phyloP scores from a whole-genome alignment of 1,140 invertebrate species.

The Aphaenogaster rudis region DNA sequence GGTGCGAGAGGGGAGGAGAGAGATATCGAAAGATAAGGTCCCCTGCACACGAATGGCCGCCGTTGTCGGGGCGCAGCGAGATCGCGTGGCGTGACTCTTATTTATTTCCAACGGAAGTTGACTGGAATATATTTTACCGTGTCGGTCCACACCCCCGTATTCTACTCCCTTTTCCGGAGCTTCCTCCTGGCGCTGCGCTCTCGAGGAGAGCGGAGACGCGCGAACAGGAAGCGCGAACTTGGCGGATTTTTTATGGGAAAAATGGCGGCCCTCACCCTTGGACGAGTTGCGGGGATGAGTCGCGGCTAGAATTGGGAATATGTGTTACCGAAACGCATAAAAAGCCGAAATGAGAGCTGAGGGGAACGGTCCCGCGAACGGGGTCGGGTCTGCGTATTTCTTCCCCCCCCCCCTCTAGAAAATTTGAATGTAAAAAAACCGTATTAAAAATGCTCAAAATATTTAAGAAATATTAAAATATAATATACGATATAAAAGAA shows the following conservation, averaged over 20 bases:
- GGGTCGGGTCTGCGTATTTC: too few relatives aligned
- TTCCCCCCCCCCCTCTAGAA: not conserved
- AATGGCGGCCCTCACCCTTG: constrained; percentile 74
- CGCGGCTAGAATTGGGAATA: constrained; percentile 52
- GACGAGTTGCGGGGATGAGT: not conserved
- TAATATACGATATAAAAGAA: not conserved
- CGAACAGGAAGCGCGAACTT: constrained; percentile 86
- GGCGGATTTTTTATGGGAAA: constrained; percentile 84
- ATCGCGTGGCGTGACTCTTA: constrained; percentile 86
- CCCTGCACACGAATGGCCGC: constrained; percentile 81
- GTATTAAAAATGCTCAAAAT: not conserved
- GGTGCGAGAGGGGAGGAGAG: constrained; percentile 47
- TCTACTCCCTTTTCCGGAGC: constrained; percentile 68
- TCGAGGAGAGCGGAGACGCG: constrained; percentile 81
- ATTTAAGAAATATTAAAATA: not conserved
- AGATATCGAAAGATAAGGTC: constrained; percentile 85
- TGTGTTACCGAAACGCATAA: constrained; percentile 28
- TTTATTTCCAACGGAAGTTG: constrained; percentile 87
- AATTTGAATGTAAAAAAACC: not conserved
- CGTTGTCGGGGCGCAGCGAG: constrained; percentile 79
- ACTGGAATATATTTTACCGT: constrained; percentile 86
- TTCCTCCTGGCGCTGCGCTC: constrained; percentile 77
- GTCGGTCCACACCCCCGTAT: constrained; percentile 74
- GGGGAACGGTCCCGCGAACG: not conserved
- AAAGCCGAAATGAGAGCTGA: not conserved